A percentile compares a stretch with the other conserved stretches of the same genome.
phyloP scores from a whole-genome alignment of 1,140 invertebrate species.

The Leptinotarsa defecta region DNA sequence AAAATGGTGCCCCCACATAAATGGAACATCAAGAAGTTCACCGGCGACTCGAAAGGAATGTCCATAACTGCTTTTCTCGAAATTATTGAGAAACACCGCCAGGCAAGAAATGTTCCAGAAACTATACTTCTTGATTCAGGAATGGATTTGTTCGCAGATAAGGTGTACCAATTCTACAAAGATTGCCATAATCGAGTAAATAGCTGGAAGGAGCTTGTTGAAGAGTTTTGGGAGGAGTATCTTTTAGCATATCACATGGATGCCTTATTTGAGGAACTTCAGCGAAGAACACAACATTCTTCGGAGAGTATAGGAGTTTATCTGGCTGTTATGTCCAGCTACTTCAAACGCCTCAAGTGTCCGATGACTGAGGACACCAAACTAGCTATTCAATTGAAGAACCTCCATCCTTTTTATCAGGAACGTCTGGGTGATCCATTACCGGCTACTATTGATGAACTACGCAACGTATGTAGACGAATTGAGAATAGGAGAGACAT shows the following conservation, averaged over 20 bases:
- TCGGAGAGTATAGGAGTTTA: slow-evolving; percentile 46
- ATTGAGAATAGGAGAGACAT: neutral
- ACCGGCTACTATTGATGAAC: too few species aligned
- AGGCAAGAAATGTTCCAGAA: neutral
- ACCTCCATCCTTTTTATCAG: too few species aligned
- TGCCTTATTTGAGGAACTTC: slow-evolving; percentile 32
- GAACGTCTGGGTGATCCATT: too few species aligned
- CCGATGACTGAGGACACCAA: neutral
- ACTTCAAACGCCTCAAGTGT: slow-evolving; percentile 39
- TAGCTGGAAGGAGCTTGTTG: neutral
- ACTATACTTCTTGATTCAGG: neutral
- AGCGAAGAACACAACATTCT: slow-evolving; percentile 1
- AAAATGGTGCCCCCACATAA: neutral
- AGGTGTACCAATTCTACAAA: slow-evolving; percentile 43
- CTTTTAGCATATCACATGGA: slow-evolving; percentile 42
- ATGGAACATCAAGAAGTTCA: neutral
- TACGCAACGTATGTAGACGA: too few species aligned
- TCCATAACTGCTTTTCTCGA: neutral
- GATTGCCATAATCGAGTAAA: neutral
- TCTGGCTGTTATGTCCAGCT: slow-evolving; percentile 41
- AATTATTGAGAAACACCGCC: neutral
- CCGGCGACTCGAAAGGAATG: neutral
- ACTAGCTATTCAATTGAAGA: too few species aligned
- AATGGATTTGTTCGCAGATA: slow-evolving; percentile 14
- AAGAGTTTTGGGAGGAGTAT: neutral